A percentile compares a stretch with the other conserved stretches of the same genome.
Evolutionary conservation across 2,113 vertebrate genomes (phyloP).

Genomic region (Rhinolophus sinicus): DNA sequence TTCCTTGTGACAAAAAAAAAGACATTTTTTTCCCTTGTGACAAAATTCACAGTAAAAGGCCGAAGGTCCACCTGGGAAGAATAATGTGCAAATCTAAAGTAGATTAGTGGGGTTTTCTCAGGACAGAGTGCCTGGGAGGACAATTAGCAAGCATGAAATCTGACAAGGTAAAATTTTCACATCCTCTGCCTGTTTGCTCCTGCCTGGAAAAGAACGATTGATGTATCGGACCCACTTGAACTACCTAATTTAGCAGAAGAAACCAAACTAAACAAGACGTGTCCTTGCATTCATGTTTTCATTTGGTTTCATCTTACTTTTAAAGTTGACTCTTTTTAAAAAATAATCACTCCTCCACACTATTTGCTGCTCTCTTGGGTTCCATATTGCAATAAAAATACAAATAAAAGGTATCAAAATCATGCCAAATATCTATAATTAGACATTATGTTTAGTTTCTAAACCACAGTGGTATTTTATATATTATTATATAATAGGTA

Average conservation of each 20-base stretch:
- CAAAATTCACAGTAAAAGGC: not conserved
- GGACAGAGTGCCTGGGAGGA: not conserved
- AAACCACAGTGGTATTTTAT: not conserved
- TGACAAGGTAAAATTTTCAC: not conserved
- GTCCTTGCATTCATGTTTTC: conserved; percentile 1
- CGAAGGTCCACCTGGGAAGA: not conserved
- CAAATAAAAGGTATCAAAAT: not conserved
- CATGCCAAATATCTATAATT: not conserved
- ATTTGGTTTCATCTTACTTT: not conserved
- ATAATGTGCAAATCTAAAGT: not conserved
- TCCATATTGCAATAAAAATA: not conserved
- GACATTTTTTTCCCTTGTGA: not conserved
- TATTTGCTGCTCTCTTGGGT: not conserved
- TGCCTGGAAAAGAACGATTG: not conserved
- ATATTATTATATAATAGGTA: not conserved
- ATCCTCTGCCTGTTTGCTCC: not conserved
- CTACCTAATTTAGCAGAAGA: not conserved
- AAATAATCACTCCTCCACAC: not conserved
- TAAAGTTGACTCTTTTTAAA: not conserved
- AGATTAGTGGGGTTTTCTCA: not conserved
- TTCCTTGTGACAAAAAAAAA: too few species aligned
- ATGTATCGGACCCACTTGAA: not conserved
- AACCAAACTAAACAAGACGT: not conserved
- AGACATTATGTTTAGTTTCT: not conserved
- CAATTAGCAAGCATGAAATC: not conserved